phyloP scores from a whole-genome alignment of 2,888 invertebrate species.

The Meiosimyza platycephala region DNA sequence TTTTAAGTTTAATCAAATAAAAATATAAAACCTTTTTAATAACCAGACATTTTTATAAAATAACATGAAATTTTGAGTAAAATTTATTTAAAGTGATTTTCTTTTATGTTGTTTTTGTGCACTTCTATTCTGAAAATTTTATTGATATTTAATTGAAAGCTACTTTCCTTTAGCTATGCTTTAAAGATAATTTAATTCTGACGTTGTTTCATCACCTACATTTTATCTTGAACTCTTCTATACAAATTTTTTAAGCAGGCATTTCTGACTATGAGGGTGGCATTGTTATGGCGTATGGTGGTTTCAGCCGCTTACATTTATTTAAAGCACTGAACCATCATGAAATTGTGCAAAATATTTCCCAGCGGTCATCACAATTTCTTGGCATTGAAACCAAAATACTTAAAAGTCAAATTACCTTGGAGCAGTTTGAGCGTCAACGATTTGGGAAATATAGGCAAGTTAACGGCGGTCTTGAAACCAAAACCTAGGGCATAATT shows the following conservation, averaged over 20 bases:
- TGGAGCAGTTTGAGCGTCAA: constrained; percentile 88
- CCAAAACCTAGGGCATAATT: background rate
- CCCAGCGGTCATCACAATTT: constrained; percentile 83
- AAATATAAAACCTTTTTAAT: too few relatives aligned
- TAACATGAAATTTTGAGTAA: too few relatives aligned
- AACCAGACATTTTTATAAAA: too few relatives aligned
- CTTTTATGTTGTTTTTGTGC: constrained; percentile 17
- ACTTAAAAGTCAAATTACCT: constrained; percentile 82
- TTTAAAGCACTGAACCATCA: constrained; percentile 89
- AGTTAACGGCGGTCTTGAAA: constrained; percentile 38
- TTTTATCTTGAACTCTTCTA: constrained; percentile 47
- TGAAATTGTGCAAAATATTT: constrained; percentile 86
- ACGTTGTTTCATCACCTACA: constrained; percentile 21
- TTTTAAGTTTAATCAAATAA: too few relatives aligned
- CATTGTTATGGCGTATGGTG: constrained; percentile 90
- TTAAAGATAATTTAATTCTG: background rate
- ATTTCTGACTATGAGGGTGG: constrained; percentile 92
- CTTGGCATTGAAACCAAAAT: constrained; percentile 88
- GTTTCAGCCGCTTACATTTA: constrained; percentile 90
- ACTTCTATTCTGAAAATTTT: constrained; percentile 36
- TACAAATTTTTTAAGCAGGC: constrained; percentile 68
- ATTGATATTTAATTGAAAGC: constrained; percentile 28
- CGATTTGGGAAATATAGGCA: constrained; percentile 94
- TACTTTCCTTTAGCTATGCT: constrained; percentile 4
- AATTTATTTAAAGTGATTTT: too few relatives aligned